A percentile compares a stretch with the other conserved stretches of the same genome.
phyloP scores from a whole-genome alignment of 2,113 vertebrate species.

The Raphicerus campestris region DNA sequence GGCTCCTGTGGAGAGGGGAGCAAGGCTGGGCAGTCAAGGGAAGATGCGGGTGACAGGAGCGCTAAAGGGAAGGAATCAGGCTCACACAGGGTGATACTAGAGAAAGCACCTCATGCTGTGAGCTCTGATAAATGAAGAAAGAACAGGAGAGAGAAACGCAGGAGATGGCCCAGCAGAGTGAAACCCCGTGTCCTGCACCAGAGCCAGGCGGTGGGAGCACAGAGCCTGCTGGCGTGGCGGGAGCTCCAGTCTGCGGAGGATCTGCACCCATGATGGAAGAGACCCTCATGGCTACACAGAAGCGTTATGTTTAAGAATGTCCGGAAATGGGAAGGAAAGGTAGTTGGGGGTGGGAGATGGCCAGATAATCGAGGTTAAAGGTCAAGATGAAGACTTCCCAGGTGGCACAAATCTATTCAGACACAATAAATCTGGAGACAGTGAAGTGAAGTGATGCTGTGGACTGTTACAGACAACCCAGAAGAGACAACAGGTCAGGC shows the following conservation, averaged over 20 bases:
- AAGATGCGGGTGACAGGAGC: not conserved
- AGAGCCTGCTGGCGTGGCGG: not conserved
- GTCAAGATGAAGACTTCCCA: not conserved
- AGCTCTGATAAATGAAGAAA: not conserved
- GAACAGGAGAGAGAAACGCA: not conserved
- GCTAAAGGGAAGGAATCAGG: not conserved
- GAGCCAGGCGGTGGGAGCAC: not conserved
- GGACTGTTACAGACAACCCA: not conserved
- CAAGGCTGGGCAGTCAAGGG: not conserved
- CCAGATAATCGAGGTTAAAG: not conserved
- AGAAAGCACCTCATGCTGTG: too few relatives aligned
- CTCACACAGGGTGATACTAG: not conserved
- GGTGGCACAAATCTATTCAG: not conserved
- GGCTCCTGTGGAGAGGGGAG: not conserved
- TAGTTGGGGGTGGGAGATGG: not conserved
- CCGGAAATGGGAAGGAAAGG: fast-evolving
- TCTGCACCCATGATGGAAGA: not conserved
- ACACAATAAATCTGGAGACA: not conserved
- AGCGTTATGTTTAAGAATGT: not conserved
- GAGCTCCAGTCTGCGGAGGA: not conserved
- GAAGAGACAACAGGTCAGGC: not conserved
- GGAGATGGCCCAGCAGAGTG: not conserved
- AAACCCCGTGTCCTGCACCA: not conserved
- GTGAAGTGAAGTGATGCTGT: not conserved
- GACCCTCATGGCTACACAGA: not conserved